Percentiles rank a stretch among this genome's conserved stretches.
Conservation (phyloP, 2,113 vertebrate genomes). For the Rhinopithecus roxellana region DNA sequence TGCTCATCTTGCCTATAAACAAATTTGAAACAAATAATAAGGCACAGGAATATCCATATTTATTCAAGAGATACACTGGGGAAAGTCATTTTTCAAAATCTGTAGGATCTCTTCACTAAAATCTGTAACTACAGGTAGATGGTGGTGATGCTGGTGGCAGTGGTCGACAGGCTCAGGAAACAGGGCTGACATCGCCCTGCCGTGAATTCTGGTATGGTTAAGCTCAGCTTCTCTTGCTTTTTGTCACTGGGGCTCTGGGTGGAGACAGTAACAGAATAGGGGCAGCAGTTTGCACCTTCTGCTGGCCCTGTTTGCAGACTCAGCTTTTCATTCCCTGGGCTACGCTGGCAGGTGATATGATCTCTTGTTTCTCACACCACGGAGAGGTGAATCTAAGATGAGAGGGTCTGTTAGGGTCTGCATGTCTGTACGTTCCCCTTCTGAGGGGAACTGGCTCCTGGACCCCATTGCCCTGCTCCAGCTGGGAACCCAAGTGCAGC, state of each 20-base stretch:
- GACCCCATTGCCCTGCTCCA: not conserved
- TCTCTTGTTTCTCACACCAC: not conserved
- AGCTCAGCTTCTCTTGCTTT: not conserved
- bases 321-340: not conserved
- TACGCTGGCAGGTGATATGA: not conserved
- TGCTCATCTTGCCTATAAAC: not conserved
- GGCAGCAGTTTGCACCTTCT: no score
- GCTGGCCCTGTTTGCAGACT: not conserved
- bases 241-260: not conserved
- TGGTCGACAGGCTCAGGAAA: not conserved
- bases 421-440: no score
- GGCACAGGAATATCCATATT: not conserved
- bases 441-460: not conserved
- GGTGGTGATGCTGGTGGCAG: not conserved
- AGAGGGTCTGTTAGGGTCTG: not conserved
- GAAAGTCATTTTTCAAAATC: not conserved
- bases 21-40: not conserved
- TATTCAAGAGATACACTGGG: not conserved
- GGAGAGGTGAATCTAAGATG: rapidly evolving
- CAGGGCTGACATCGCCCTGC: rapidly evolving
- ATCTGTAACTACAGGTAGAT: not conserved
- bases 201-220: rapidly evolving
- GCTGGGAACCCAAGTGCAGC: not conserved
- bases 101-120: not conserved
- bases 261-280: not conserved